Conservation (phyloP, 2,113 vertebrate species). For the Gobiocypris rarus region DNA sequence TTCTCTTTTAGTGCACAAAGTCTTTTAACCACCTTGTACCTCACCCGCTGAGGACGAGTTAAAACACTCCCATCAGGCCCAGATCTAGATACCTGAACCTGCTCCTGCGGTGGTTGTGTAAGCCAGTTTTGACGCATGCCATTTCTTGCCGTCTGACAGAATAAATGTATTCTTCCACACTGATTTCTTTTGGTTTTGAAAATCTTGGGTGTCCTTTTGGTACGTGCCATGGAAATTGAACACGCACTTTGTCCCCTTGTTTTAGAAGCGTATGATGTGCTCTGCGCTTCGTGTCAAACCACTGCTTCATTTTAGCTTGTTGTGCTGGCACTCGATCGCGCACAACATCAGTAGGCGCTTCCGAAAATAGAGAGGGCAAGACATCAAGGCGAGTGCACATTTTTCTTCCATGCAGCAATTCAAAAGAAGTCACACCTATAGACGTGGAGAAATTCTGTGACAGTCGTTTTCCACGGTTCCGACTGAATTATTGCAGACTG, state of each 20-base stretch:
- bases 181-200: neutral
- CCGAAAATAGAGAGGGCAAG: neutral
- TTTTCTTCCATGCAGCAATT: conserved; percentile 24
- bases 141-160: neutral
- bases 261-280: neutral
- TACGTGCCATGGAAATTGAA: neutral
- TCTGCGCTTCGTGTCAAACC: neutral
- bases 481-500: too few species aligned
- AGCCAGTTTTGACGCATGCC: too few species aligned
- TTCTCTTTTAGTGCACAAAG: too few species aligned
- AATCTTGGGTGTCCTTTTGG: too few species aligned
- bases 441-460: neutral
- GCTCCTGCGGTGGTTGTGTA: neutral
- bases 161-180: neutral
- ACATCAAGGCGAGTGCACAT: conserved; percentile 19
- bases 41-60: too few species aligned
- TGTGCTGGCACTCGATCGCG: neutral
- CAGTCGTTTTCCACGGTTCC: conserved; percentile 2
- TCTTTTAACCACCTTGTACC: too few species aligned
- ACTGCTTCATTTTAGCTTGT: neutral
- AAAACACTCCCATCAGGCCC: too few species aligned
- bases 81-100: neutral
- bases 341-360: neutral
- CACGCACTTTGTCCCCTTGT: conserved; percentile 4
- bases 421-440: neutral